Percentiles rank a stretch among this genome's conserved stretches.
phyloP scores from a whole-genome alignment of 2,888 invertebrate species.

The Cosmopolites sordidus region DNA sequence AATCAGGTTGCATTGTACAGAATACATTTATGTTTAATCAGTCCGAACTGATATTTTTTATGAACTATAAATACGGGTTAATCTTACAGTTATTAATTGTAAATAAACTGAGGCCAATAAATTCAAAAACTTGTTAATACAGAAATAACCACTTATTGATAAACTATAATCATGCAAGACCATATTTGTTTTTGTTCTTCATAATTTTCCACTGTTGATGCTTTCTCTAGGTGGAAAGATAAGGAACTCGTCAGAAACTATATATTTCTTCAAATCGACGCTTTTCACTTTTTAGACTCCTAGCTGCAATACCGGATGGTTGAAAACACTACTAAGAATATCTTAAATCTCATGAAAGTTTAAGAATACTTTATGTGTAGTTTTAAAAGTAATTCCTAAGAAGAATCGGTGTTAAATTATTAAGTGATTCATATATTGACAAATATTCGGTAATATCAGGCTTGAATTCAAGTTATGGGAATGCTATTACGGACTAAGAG shows the following conservation, averaged over 20 bases:
- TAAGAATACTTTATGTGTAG: too few species aligned
- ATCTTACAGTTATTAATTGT: too few species aligned
- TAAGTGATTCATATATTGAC: not conserved
- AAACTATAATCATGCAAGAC: not conserved
- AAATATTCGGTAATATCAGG: not conserved
- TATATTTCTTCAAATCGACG: slow-evolving; percentile 12
- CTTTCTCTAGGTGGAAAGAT: slow-evolving; percentile 24
- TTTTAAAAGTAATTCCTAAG: too few species aligned
- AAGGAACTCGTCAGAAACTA: slow-evolving; percentile 13
- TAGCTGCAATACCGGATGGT: too few species aligned
- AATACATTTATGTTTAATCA: too few species aligned
- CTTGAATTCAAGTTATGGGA: slow-evolving; percentile 35
- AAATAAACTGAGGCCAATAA: not conserved
- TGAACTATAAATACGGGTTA: too few species aligned
- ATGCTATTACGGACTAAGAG: slow-evolving; percentile 44
- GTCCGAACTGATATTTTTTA: too few species aligned
- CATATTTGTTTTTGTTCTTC: slow-evolving; percentile 22
- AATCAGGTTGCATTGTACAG: not conserved
- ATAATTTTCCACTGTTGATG: slow-evolving; percentile 37
- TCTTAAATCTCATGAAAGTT: too few species aligned
- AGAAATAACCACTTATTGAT: slow-evolving; percentile 1
- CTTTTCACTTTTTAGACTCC: slow-evolving; percentile 6
- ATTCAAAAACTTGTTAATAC: not conserved
- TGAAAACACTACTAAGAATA: too few species aligned
- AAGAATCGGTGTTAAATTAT: too few species aligned